Percentiles rank a stretch among this genome's conserved stretches.
These are phyloP conservation scores for Tryphoninae sp. DNA, from an alignment of 2,888 invertebrate genomes.

Conservation along the genomic window DNA sequence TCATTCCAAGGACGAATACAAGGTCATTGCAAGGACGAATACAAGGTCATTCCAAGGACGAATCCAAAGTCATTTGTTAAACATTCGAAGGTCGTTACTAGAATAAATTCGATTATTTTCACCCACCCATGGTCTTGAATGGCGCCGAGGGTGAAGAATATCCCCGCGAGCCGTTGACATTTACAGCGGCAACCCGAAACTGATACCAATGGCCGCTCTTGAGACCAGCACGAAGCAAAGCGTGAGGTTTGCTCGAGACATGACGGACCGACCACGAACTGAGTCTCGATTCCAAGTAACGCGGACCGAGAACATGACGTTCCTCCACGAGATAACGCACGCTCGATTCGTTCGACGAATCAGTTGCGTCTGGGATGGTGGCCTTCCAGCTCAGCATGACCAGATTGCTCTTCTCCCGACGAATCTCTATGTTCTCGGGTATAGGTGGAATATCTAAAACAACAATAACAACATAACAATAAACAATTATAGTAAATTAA, in stretches of 20 bases:
- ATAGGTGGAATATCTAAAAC: slow-evolving; percentile 70
- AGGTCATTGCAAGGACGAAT: too few species aligned
- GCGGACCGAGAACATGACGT: slow-evolving; percentile 87
- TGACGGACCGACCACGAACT: slow-evolving; percentile 85
- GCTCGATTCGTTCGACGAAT: slow-evolving; percentile 16
- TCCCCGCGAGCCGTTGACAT: slow-evolving; percentile 87
- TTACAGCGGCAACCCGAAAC: slow-evolving; percentile 90
- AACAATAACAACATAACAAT: not conserved
- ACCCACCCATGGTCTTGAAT: slow-evolving; percentile 82
- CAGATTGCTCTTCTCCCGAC: slow-evolving; percentile 71
- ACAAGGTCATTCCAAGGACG: too few species aligned
- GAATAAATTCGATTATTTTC: not conserved
- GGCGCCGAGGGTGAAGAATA: slow-evolving; percentile 85
- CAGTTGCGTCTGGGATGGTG: too few species aligned
- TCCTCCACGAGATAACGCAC: slow-evolving; percentile 86
- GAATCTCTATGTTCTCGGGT: slow-evolving; percentile 71
- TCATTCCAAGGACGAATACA: too few species aligned
- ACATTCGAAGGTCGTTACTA: too few species aligned
- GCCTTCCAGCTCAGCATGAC: slow-evolving; percentile 69
- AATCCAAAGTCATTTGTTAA: too few species aligned
- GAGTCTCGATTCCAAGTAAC: slow-evolving; percentile 85
- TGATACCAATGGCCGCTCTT: slow-evolving; percentile 90
- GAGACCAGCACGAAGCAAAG: slow-evolving; percentile 83
- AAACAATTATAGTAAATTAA: too few species aligned
- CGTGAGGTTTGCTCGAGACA: slow-evolving; percentile 81